These are phyloP conservation scores for Cuniculus paca DNA, from an alignment of 2,797 vertebrate species.

Conservation along the genomic window DNA sequence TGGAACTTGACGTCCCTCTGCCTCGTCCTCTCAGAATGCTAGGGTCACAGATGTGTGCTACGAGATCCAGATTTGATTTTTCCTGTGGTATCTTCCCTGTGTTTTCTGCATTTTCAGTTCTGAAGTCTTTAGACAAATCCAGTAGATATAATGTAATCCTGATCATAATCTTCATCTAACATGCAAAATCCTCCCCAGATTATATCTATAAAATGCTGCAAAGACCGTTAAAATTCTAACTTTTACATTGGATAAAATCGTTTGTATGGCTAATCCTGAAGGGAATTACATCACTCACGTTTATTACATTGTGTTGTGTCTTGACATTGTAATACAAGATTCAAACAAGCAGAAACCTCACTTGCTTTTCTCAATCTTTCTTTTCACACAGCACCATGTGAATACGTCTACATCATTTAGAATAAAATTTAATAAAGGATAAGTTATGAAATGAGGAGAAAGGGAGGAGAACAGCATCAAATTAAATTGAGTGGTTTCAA, in stretches of 20 bases:
- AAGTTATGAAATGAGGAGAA: neutral
- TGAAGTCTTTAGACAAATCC: neutral
- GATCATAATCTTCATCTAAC: neutral
- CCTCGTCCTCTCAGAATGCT: neutral
- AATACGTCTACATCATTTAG: neutral
- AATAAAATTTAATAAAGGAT: neutral
- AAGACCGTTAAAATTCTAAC: neutral
- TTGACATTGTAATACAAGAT: neutral
- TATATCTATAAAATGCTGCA: neutral
- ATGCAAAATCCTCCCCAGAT: neutral
- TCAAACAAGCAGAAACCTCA: neutral
- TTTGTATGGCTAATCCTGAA: neutral
- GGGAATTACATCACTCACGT: neutral
- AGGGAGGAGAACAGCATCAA: neutral
- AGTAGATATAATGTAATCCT: neutral
- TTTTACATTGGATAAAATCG: neutral
- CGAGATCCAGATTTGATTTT: neutral
- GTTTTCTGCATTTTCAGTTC: neutral
- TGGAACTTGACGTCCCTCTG: neutral
- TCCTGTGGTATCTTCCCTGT: neutral
- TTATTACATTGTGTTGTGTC: neutral
- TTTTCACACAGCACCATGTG: neutral
- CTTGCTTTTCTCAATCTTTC: neutral
- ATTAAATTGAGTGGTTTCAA: neutral
- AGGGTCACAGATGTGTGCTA: neutral